These are phyloP conservation scores for Physella acuta DNA, from an alignment of 1,140 invertebrate genomes.

Conservation along the genomic window DNA sequence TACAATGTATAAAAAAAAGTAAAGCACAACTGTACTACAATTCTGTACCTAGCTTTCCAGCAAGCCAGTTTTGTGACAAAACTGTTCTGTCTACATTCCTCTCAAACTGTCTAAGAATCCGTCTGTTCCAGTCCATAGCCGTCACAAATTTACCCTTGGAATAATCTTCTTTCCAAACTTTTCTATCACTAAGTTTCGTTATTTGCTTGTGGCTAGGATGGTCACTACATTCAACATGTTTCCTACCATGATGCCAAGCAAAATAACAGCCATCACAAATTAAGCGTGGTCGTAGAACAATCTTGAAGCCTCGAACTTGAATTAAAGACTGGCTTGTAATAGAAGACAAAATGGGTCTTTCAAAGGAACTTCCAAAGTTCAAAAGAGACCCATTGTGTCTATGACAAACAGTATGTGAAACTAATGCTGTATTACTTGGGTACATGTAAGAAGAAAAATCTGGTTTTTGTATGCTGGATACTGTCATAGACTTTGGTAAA, in stretches of 20 bases:
- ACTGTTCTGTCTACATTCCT: constrained; percentile 3
- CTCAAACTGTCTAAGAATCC: neutral
- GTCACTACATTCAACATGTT: constrained; percentile 74
- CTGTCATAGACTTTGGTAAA: no score
- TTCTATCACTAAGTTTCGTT: constrained; percentile 64
- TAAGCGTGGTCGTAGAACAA: constrained; percentile 65
- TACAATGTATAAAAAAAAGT: no score
- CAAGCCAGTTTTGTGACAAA: constrained; percentile 23
- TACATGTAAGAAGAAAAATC: no score
- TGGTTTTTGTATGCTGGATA: no score
- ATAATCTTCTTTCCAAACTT: constrained; percentile 34
- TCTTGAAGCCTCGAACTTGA: no score
- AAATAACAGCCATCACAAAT: constrained; percentile 79
- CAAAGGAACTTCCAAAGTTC: no score
- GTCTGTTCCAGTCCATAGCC: constrained; percentile 16
- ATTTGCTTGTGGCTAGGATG: constrained; percentile 80
- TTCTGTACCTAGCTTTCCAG: constrained; percentile 17
- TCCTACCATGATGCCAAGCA: constrained; percentile 68
- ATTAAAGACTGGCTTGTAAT: no score
- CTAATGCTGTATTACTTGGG: no score
- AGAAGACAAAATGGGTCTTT: no score
- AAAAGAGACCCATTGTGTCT: no score
- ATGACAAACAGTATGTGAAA: no score
- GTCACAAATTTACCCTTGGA: constrained; percentile 24
- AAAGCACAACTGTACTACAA: no score